Base-by-base conservation (phyloP, 1,140 invertebrate genomes). In the Limonius californicus region DNA sequence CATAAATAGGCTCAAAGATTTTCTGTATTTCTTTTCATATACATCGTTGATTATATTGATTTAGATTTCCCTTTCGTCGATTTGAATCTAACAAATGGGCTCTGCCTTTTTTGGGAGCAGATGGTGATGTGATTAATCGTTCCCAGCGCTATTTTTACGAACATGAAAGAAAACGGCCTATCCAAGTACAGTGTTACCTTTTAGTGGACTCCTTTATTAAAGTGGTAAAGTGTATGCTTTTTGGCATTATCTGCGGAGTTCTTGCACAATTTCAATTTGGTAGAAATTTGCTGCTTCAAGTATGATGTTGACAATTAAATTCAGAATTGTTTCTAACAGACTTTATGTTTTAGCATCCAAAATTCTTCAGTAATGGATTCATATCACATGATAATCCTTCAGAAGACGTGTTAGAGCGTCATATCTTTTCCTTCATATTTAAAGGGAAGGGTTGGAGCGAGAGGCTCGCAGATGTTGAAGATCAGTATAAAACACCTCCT, bases 361-460 rank as follows among this genome's bases (percentile, higher is more conserved):
- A 79, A 63, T 72, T 94, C 7, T 92, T 94, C 68, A 88, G 89
- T 1, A 74, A 73, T 59, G 93, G 94, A 1, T 70, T 81, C 2
- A 81, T 89, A 3, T 86, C 83, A 14, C 84, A 82, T 45, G 81
- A 87, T 3, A 9, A 27, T 39, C 35, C 35, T 39, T 12, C 11
- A 6, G 82, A 84, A 56, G 83, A 87, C 56, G 75, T 74, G 0
- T 81, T 89, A 89, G 55, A 82, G 83, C 0, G 75, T 80, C 0
- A 76, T 78, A 27, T 92, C 92, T 69, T 81, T n/a, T n/a, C 78
- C 9, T 78, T 93, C 62, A 86, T 82, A 15, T 82, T 95, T 60
- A 78, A 86, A 69, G 92, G 88, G 0, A 75, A 82, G 54, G 95
- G 95, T 0, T 97, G 92, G 91, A 83, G 83, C 61, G 85, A 85